Evolutionary conservation across 2,113 vertebrate species (phyloP), one percentile per base, ranked within the genome.

Genomic region (Hyla sarda): DNA sequence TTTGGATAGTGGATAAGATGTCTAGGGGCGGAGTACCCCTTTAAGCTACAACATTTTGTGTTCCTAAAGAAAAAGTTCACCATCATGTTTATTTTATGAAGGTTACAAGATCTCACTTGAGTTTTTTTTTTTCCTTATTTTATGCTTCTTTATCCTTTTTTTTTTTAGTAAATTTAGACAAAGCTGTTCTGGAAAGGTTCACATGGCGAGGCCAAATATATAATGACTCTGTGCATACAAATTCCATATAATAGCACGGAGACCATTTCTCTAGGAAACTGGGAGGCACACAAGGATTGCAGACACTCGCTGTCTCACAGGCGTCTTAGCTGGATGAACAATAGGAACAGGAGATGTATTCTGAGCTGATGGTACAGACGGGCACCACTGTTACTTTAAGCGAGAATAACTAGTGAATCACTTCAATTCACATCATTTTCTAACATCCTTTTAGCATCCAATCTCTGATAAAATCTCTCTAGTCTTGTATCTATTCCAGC

Each of bases 341-440:
- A 41, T 6, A 74, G 41, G 72, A 25, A 47, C 41, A 16, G 1
- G n/a, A 28, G 72, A 48, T 28, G 72, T 48, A 48, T 47, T 16
- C 0, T 3, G 16, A 54, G 74, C 11, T 32, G 21, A 77, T 28
- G 0, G 23, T 45, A n/a, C 14, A 54, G 28, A 77, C 72, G n/a
- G 25, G 23, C 13, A 21, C 25, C 28, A 21, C 74, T 48, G 45
- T 30, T 76, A 13, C 48, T 30, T 77, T 77, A 77, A 77, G 30
- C 0, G n/a, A 28, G 28, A 14, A 50, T 30, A 76, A 28, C 73
- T 19, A 50, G 21, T 50, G 73, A 76, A 50, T 52, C 41, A n/a
- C 34, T 73, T 73, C 41, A 75, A 75, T 75, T 75, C 72, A 75
- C 72, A n/a, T 28, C 45, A 75, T 28, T 75, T 50, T 75, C n/a